These are phyloP conservation scores for Drosophila mettleri DNA, from an alignment of 2,888 invertebrate species.

Conservation along the genomic window DNA sequence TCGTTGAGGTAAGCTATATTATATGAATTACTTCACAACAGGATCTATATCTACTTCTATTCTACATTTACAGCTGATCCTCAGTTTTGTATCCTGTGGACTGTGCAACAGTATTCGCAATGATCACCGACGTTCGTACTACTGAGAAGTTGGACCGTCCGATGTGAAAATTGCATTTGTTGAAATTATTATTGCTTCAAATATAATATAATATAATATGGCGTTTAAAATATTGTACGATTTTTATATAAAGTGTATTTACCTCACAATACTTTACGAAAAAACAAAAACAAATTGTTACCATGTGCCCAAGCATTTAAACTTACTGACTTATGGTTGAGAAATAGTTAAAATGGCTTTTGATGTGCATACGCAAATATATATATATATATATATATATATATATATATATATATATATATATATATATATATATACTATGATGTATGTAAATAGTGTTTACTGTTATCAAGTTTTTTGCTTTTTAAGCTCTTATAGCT, in stretches of 20 bases:
- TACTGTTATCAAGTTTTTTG: slow-evolving; percentile 16
- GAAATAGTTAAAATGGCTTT: slow-evolving; percentile 15
- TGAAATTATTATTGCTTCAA: slow-evolving; percentile 37
- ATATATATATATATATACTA: not conserved
- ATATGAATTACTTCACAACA: too few relatives aligned
- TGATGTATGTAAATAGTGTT: slow-evolving; percentile 11
- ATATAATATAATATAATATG: slow-evolving; percentile 12
- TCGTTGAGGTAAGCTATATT: slow-evolving; percentile 71
- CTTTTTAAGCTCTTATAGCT: slow-evolving; percentile 19
- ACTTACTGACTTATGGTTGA: slow-evolving; percentile 7
- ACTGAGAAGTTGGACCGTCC: slow-evolving; percentile 84
- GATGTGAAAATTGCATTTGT: slow-evolving; percentile 42
- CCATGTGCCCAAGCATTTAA: slow-evolving; percentile 6
- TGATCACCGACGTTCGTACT: slow-evolving; percentile 89
- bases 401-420: slow-evolving; percentile 8
- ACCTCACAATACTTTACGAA: slow-evolving; percentile 15
- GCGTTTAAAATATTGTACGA: slow-evolving; percentile 36
- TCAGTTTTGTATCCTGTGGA: slow-evolving; percentile 93
- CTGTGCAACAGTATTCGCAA: slow-evolving; percentile 94
- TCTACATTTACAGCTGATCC: slow-evolving; percentile 84
- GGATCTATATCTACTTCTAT: not conserved
- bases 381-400: not conserved
- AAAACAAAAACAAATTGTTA: not conserved
- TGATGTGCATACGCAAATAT: slow-evolving; percentile 19
- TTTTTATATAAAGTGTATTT: slow-evolving; percentile 20